Evolutionary conservation across 2,888 invertebrate genomes (phyloP), one percentile per base, ranked within the genome.

Genomic region (Tolmerus cingulatus): DNA sequence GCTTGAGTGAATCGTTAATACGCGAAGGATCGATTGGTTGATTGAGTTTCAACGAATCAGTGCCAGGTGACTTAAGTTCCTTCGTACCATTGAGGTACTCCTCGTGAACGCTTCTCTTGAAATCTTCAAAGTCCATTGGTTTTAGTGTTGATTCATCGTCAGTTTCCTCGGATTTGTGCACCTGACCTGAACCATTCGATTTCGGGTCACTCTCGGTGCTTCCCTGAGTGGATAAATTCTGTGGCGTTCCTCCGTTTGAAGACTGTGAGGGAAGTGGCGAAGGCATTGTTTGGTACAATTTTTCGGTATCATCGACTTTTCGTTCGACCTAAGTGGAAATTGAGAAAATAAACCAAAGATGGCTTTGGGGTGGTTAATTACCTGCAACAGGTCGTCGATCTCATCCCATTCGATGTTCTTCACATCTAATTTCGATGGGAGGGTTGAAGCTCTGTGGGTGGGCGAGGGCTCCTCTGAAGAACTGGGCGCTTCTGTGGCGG

Each of bases 281-380:
- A 0, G 96, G 96, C 95, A 96, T 95, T 23, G 96, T 96, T 92
- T 95, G 95, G 91, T 96, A 96, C 43, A 94, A 91, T 90, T 95
- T 95, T 77, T 95, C 94, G 86, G 94, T 93, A 77, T 95, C 94
- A 88, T 94, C 94, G 19, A 94, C 92, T 90, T 94, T 94, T 57
- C 95, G 93, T 91, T 95, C 96, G 2, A 95, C 95, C 90, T 90
- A 51, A 46, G 88, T 88, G 66, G 3, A 12, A 66, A 23, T 66
- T n/a, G 12, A 23, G 66, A 27, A 66, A 23, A 66, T 66, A 27
- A 12, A 0, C 4, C 3, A 3, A 12, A 12, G 1, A 19, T 27
- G 66, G 9, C 23, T 66, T 66, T 12, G 1, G 16, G 81, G 1
- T 46, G 5, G 30, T 9, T 14, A 27, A 27, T 86, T 87, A 90